Evolutionary conservation across 1,140 invertebrate species (phyloP), one percentile per base, ranked within the genome.

Genomic region (Drosophila nigromelanica): DNA sequence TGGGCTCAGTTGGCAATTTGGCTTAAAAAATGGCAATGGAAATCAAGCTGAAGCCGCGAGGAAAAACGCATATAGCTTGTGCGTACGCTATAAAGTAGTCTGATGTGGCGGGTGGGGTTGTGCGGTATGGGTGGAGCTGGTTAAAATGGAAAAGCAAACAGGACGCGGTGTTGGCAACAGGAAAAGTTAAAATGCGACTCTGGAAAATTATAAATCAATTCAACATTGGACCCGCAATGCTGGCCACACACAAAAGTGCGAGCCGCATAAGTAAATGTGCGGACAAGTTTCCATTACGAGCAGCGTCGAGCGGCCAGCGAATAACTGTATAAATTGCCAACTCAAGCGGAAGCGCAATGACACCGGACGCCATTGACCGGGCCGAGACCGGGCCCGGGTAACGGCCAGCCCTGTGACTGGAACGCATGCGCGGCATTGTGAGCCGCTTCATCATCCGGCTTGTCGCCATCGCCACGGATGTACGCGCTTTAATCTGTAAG

Each of bases 291-390:
- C 76, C 69, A 73, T 81, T 81, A 67, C 80, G 82, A 74, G 80
- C 63, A 74, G 58, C 42, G 39, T 27, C 27, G 27, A 27, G 35
- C 21, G 42, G 18, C 70, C 69, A 80, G 50, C 56, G 78, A 66
- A 86, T 80, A 81, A 78, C 80, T 86, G 82, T 82, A 87, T 87
- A 89, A 87, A 87, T 87, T 87, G 82, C 82, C 82, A 87, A 82
- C 68, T 87, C 68, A 80, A 87, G 89, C 83, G 82, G 82, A 87
- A 87, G 69, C 72, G 83, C 83, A 83, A 87, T 87, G 82, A 87
- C 83, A 83, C 85, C 83, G 82, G 82, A 87, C 79, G 73, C 82
- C 82, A 86, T 87, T 86, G 82, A 86, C 75, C 72, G 64, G 59
- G 51, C 15, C 58, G 37, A 50, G 43, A 24, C 39, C 52, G 6